Percentiles rank a stretch among this genome's conserved stretches.
Evolutionary conservation across 2,113 vertebrate species (phyloP).

Genomic region (Larimichthys crocea): DNA sequence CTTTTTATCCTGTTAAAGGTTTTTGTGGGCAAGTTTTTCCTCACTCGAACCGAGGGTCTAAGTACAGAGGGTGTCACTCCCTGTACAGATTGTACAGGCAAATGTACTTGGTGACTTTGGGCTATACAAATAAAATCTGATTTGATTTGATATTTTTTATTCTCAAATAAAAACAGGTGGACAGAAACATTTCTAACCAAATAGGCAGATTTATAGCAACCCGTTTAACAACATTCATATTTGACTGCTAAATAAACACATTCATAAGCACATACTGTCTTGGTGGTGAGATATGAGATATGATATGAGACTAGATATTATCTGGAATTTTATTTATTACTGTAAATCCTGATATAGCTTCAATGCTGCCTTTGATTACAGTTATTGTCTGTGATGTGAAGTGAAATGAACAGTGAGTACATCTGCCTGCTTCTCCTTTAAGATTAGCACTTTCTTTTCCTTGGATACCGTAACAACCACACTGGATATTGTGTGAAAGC

Average conservation of each 20-base stretch:
- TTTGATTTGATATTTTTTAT: no score
- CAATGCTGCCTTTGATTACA: neutral
- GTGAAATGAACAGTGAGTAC: neutral
- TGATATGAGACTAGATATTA: neutral
- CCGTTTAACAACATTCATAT: no score
- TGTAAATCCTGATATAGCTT: neutral
- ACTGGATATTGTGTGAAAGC: constrained; percentile 19
- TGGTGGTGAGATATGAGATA: neutral
- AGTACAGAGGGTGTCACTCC: no score
- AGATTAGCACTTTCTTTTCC: neutral
- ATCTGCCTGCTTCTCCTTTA: neutral
- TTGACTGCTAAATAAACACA: neutral
- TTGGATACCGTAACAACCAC: constrained; percentile 6
- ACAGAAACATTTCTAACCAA: no score
- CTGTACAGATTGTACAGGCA: no score
- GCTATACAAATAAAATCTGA: no score
- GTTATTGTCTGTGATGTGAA: neutral
- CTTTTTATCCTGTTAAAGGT: no score
- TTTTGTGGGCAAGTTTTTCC: no score
- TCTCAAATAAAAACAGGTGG: no score
- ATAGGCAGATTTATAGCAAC: no score
- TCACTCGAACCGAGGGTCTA: no score
- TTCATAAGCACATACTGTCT: neutral
- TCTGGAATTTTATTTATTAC: neutral
- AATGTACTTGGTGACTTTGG: no score